Percentiles rank a stretch among this genome's conserved stretches.
These are phyloP conservation scores for Marcusenius ussheri DNA, from an alignment of 2,113 vertebrate genomes.

Conservation along the genomic window DNA sequence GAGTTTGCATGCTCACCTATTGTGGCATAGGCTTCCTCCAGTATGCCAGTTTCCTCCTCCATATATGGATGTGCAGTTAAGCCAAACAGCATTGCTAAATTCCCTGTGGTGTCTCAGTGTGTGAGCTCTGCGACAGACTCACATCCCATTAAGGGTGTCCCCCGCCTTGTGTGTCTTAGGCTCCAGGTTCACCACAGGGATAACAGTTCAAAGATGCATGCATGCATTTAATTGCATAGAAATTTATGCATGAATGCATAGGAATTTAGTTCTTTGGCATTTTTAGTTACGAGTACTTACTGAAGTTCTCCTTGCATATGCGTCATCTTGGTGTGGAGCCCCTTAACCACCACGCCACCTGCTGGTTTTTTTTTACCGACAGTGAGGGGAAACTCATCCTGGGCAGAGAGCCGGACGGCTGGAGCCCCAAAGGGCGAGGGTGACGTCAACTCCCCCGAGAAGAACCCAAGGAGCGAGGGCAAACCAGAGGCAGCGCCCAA, in stretches of 20 bases:
- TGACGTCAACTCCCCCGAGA: slow-evolving; percentile 59
- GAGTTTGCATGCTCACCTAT: not conserved
- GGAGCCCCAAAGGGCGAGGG: slow-evolving; percentile 48
- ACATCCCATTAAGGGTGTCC: not conserved
- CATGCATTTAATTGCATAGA: not conserved
- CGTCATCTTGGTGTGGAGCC: not conserved
- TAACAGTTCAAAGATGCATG: not conserved
- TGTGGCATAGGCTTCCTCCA: not conserved
- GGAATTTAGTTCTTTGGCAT: not conserved
- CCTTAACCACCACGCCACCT: not conserved
- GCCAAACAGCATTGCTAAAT: not conserved
- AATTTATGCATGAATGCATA: too few relatives aligned
- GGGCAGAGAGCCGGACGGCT: slow-evolving; percentile 61
- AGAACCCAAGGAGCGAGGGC: slow-evolving; percentile 58
- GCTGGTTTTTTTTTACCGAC: slow-evolving; percentile 29
- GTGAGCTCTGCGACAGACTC: not conserved
- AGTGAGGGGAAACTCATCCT: slow-evolving; percentile 57
- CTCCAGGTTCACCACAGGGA: not conserved
- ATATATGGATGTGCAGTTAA: not conserved
- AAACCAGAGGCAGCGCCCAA: slow-evolving; percentile 64
- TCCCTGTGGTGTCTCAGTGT: not conserved
- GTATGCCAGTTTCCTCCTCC: not conserved
- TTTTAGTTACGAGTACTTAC: not conserved
- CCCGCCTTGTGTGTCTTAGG: not conserved
- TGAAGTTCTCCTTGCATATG: not conserved